Evolutionary conservation across 2,797 vertebrate genomes (phyloP).

Genomic region (Gymnocypris eckloni): DNA sequence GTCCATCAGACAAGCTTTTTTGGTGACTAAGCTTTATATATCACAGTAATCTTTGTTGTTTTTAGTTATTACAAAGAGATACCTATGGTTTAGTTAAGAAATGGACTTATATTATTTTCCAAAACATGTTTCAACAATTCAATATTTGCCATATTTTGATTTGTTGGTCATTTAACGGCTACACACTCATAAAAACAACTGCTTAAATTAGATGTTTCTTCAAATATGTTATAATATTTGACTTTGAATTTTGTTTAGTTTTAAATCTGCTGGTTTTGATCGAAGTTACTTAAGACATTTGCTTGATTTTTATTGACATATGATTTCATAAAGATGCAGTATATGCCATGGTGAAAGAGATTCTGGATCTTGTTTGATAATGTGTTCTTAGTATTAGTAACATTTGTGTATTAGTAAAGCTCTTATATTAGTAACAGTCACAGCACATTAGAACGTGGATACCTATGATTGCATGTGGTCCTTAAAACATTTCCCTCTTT

Average conservation of each 20-base stretch:
- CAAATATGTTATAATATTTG: background rate
- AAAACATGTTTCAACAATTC: background rate
- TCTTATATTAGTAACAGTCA: background rate
- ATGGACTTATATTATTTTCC: background rate
- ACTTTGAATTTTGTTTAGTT: background rate
- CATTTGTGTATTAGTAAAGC: background rate
- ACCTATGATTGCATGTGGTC: slow-evolving; percentile 20
- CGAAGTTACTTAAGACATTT: background rate
- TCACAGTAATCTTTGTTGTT: background rate
- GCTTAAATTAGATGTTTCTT: background rate
- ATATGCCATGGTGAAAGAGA: background rate
- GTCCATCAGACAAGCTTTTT: background rate
- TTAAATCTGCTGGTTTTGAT: background rate
- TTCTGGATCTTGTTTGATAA: background rate
- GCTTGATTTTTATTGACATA: background rate
- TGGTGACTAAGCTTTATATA: background rate
- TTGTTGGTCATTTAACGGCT: background rate
- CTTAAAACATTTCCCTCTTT: slow-evolving; percentile 56
- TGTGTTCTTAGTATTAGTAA: background rate
- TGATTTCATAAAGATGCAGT: background rate
- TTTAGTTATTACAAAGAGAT: background rate
- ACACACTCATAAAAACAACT: background rate
- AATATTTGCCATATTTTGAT: background rate
- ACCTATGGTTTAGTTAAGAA: background rate
- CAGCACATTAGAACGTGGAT: slow-evolving; percentile 16